Evolutionary conservation across 2,797 vertebrate genomes (phyloP).

Genomic region (Thalassophryne amazonica): DNA sequence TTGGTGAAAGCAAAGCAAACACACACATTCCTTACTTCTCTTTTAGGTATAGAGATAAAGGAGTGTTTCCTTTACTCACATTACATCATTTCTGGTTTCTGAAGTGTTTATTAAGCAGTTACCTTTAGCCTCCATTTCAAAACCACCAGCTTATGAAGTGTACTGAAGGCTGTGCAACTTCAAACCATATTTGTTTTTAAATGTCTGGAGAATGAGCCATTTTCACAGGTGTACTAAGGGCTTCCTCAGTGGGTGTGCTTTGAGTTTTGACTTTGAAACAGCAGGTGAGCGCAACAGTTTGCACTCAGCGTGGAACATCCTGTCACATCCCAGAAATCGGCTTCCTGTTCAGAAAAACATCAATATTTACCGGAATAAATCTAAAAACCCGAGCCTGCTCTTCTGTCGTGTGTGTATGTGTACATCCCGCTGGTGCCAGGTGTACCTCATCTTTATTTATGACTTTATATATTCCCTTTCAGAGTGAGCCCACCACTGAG

Average conservation of each 20-base stretch:
- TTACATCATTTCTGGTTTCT: slow-evolving; percentile 1
- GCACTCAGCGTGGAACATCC: slow-evolving; percentile 48
- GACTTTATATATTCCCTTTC: slow-evolving; percentile 60
- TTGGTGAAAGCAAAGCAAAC: no score
- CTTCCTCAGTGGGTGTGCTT: slow-evolving; percentile 5
- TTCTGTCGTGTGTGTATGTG: slow-evolving; percentile 32
- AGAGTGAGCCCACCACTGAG: slow-evolving; percentile 47
- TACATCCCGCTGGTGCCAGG: slow-evolving; percentile 44
- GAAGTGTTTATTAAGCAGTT: not conserved
- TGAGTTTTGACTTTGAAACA: slow-evolving; percentile 34
- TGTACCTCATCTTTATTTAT: slow-evolving; percentile 76
- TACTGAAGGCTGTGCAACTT: not conserved
- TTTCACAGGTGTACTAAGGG: slow-evolving; percentile 22
- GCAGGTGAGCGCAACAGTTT: slow-evolving; percentile 53
- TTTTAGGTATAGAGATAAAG: no score
- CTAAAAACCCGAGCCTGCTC: slow-evolving; percentile 25
- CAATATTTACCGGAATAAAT: slow-evolving; percentile 72
- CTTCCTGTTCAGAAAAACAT: slow-evolving; percentile 74
- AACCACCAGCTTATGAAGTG: not conserved
- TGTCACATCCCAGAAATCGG: slow-evolving; percentile 55
- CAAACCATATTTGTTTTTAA: slow-evolving; percentile 14
- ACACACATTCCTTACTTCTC: no score
- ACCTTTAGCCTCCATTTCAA: not conserved
- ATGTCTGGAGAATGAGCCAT: not conserved
- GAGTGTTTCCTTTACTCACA: slow-evolving; percentile 3